Evolutionary conservation across 1,140 invertebrate species (phyloP), one percentile per base, ranked within the genome.

Genomic region (Dreissena rostriformis): DNA sequence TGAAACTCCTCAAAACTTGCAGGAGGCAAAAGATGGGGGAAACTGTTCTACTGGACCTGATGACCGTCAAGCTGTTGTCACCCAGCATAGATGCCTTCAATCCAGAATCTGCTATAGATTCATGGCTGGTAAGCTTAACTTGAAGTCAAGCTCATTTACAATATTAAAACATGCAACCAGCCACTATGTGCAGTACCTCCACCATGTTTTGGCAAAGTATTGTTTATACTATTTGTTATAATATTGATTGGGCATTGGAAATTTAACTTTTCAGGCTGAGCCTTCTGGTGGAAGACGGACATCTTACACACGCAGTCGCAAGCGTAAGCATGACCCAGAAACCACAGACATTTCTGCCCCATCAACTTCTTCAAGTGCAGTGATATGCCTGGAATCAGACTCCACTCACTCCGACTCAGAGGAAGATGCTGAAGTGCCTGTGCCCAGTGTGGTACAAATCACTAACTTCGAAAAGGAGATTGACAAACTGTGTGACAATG

Each of bases 1-100:
- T 67, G 26, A 67, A 67, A 28, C 65, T 67, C 14, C 24, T 67
- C 14, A 14, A 67, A 67, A 67, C 65, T 14, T 67, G 65, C 22
- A 19, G 65, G 65, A 11, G 65, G 65, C 24, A 12, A 67, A 12
- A 24, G 11, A 12, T 67, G 14, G 65, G 65, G 14, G 65, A 12
- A 22, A 14, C 65, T 22, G 11, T 22, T 14, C 65, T 11, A 22
- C 12, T 15, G 11, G 65, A 19, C 65, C 65, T 67, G 65, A 67
- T 67, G 65, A 19, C 22, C 11, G 65, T 67, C 14, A 67, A 67
- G 22, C 11, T 67, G 11, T 12, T 15, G 22, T 67, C 65, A 19
- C 65, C 65, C 11, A 24, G 24, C 11, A 67, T 67, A 67, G 11
- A 12, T 15, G 11, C 19, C 65, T 67, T 67, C 26, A 11, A 67